These are phyloP conservation scores for Schrankia costaestrigalis DNA, from an alignment of 2,888 invertebrate genomes.

Conservation along the genomic window DNA sequence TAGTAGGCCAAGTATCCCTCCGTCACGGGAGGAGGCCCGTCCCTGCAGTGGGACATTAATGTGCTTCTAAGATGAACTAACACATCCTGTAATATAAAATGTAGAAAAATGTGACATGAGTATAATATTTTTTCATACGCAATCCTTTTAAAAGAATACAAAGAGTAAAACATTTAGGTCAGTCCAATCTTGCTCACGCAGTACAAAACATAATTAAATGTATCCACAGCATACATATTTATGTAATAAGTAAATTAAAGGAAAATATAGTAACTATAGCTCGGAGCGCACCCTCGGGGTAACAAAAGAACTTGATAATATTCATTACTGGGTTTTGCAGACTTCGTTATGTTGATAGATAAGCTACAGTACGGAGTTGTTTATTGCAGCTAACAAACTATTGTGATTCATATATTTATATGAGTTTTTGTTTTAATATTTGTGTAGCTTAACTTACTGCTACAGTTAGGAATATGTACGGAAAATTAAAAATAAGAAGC, in stretches of 20 bases:
- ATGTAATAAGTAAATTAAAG: constrained; percentile 9
- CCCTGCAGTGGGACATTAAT: no score
- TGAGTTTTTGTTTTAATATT: not conserved
- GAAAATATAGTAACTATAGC: constrained; percentile 3
- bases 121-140: not conserved
- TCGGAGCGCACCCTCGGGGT: constrained; percentile 1
- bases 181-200: constrained; percentile 2
- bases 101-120: not conserved
- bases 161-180: no score
- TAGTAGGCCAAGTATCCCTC: no score
- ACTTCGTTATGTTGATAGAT: not conserved
- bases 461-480: not conserved
- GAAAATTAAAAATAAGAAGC: not conserved
- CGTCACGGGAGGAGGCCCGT: no score
- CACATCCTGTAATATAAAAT: not conserved
- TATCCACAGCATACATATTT: constrained; percentile 2
- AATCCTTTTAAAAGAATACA: no score
- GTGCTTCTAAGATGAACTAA: not conserved
- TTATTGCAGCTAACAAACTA: not conserved
- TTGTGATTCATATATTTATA: not conserved
- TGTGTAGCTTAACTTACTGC: not conserved
- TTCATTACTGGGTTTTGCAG: not conserved
- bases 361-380: not conserved
- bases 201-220: constrained; percentile 7
- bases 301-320: constrained; percentile 3